A percentile compares a stretch with the other conserved stretches of the same genome.
Evolutionary conservation across 2,113 vertebrate genomes (phyloP).

Genomic region (Stomatorhinus ivindoensis): DNA sequence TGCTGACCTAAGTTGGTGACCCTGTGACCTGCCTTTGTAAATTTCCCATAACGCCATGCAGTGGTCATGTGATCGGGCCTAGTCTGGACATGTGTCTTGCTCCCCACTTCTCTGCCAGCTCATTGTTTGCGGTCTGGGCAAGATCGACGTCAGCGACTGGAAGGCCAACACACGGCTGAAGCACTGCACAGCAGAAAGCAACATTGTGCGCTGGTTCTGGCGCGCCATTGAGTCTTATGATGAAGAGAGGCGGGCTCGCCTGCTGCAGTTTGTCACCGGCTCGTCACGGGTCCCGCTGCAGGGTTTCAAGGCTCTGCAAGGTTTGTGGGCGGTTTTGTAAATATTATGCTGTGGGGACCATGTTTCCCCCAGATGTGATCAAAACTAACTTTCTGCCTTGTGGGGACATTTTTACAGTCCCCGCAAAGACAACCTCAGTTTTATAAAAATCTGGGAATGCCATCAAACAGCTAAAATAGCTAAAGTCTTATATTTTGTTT

Average conservation of each 20-base stretch:
- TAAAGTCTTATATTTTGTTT: too few species aligned
- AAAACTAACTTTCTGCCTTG: background rate
- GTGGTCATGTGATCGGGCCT: background rate
- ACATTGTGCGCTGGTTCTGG: slow-evolving; percentile 98
- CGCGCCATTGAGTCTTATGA: slow-evolving; percentile 95
- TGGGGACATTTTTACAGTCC: background rate
- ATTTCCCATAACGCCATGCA: background rate
- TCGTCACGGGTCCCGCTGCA: slow-evolving; percentile 94
- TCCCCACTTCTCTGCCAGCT: slow-evolving; percentile 59
- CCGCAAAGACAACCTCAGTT: background rate
- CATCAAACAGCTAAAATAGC: background rate
- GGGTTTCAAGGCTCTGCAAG: slow-evolving; percentile 97
- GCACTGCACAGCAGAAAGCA: slow-evolving; percentile 93
- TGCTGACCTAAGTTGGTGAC: background rate
- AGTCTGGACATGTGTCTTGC: background rate
- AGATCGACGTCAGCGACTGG: slow-evolving; percentile 97
- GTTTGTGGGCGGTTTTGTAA: slow-evolving; percentile 42
- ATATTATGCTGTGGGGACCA: background rate
- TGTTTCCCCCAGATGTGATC: too few species aligned
- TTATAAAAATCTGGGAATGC: background rate
- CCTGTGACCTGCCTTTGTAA: background rate
- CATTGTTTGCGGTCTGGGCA: slow-evolving; percentile 93
- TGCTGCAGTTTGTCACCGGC: slow-evolving; percentile 96
- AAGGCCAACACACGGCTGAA: slow-evolving; percentile 95
- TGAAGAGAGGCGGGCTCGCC: slow-evolving; percentile 83